Evolutionary conservation across 2,113 vertebrate species (phyloP).

Genomic region (Clarias macrocephalus): DNA sequence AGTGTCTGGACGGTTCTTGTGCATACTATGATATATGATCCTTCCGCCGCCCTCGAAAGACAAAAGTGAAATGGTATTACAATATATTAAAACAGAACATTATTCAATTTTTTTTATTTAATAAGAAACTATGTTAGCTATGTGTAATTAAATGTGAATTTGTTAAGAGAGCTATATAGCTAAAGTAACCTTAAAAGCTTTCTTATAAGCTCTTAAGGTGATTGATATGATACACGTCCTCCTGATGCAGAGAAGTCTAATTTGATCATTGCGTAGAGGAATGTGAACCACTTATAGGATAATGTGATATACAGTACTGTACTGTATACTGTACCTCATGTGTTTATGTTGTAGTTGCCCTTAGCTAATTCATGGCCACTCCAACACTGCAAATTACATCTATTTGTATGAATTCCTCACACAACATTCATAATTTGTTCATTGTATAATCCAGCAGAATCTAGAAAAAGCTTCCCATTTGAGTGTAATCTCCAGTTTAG

Average conservation of each 20-base stretch:
- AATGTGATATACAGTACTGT: not conserved
- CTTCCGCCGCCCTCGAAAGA: too few relatives aligned
- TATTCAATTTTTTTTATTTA: not conserved
- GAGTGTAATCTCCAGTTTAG: slow-evolving; percentile 45
- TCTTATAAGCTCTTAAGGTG: too few relatives aligned
- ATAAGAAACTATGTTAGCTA: not conserved
- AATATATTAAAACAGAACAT: not conserved
- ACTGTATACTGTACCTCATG: not conserved
- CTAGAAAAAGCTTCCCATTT: slow-evolving; percentile 32
- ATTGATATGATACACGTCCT: not conserved
- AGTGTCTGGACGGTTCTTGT: too few relatives aligned
- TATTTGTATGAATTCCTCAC: not conserved
- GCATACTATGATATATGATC: too few relatives aligned
- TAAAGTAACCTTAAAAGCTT: too few relatives aligned
- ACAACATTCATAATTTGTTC: slow-evolving; percentile 14
- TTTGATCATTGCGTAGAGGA: not conserved
- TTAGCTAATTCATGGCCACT: not conserved
- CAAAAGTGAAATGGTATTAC: not conserved
- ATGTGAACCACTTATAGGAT: not conserved
- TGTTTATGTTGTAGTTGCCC: not conserved
- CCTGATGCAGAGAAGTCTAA: not conserved
- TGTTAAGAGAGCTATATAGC: not conserved
- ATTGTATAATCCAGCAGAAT: not conserved
- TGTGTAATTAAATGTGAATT: not conserved
- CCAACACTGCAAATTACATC: not conserved